Conservation (phyloP, 2,888 invertebrate species). For the Vannuccia rotundouncinata region DNA sequence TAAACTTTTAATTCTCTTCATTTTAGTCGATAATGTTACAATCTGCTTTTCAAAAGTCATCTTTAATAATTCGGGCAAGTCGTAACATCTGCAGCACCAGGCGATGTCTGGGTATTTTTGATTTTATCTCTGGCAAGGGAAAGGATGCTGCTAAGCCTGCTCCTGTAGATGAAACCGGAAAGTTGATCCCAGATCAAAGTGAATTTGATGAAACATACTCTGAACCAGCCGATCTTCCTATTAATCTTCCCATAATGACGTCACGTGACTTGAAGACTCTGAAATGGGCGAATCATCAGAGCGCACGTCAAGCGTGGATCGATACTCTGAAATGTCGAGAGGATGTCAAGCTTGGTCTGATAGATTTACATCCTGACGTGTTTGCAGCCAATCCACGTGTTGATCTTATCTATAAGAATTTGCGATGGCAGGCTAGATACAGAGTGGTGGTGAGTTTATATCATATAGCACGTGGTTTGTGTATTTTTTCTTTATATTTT, state of each 20-base stretch:
- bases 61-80: too few relatives aligned
- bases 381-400: constrained; percentile 56
- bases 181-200: neutral
- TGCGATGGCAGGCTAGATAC: constrained; percentile 76
- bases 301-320: constrained; percentile 47
- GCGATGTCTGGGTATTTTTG: neutral
- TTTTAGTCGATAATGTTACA: too few relatives aligned
- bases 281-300: neutral
- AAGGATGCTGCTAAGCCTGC: neutral
- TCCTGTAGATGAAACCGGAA: neutral
- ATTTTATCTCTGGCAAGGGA: neutral
- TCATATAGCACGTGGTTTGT: neutral
- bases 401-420: constrained; percentile 77
- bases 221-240: neutral
- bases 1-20: too few relatives aligned
- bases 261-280: neutral
- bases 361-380: constrained; percentile 29
- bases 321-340: constrained; percentile 49
- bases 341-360: constrained; percentile 63
- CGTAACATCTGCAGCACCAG: too few relatives aligned
- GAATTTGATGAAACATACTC: neutral
- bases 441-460: constrained; percentile 65
- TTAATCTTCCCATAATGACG: neutral
- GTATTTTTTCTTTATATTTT: neutral
- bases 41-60: too few relatives aligned